Conservation (phyloP, 2,888 invertebrate species). For the Autographa pulchrina region DNA sequence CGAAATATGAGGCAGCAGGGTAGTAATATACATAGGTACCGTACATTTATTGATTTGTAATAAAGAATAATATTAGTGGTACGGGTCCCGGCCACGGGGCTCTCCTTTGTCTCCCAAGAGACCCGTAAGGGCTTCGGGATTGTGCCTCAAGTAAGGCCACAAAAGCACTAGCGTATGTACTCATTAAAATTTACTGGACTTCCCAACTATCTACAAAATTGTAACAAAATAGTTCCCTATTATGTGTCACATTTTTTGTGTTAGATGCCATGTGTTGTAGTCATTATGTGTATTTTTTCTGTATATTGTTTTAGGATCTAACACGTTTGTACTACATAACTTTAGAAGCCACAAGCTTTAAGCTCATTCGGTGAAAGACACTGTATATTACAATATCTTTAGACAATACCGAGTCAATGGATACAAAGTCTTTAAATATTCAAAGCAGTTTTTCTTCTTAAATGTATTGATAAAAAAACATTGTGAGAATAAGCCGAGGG, state of each 20-base stretch:
- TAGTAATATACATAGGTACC: conserved; percentile 22
- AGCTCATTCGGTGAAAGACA: not conserved
- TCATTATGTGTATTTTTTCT: too few species aligned
- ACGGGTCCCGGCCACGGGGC: conserved; percentile 21
- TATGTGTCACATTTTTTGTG: not conserved
- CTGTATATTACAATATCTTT: not conserved
- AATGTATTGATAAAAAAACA: conserved; percentile 52
- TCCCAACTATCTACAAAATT: conserved; percentile 22
- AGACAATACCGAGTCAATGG: not conserved
- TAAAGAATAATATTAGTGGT: conserved; percentile 47
- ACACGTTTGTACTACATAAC: too few species aligned
- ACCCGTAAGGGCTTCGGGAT: conserved; percentile 38
- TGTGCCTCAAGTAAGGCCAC: conserved; percentile 29
- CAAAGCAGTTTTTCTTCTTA: conserved; percentile 25
- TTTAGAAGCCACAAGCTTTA: not conserved
- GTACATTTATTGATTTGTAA: conserved; percentile 42
- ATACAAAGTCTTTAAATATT: conserved; percentile 13
- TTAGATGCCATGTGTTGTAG: too few species aligned
- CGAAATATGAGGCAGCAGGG: conserved; percentile 29
- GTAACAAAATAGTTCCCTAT: not conserved
- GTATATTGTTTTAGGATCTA: too few species aligned
- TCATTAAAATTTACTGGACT: conserved; percentile 34
- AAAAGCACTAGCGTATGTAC: conserved; percentile 44
- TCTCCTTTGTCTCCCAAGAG: conserved; percentile 42
- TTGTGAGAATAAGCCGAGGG: conserved; percentile 50